Evolutionary conservation across 2,888 invertebrate genomes (phyloP), one percentile per base, ranked within the genome.

Genomic region (Iphiclides podalirius): DNA sequence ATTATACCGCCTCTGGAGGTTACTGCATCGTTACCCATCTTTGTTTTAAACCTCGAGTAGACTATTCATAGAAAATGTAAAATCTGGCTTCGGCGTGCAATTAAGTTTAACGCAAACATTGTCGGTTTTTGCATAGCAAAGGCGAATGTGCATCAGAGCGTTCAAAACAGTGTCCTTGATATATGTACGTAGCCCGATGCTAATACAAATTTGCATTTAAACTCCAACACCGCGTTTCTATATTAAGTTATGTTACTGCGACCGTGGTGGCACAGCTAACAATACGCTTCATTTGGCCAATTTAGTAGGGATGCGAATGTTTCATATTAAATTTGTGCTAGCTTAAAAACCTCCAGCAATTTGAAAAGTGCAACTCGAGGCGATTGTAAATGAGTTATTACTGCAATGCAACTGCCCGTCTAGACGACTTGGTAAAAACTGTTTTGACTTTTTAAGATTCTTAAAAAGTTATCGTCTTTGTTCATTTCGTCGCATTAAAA

Each of bases 131-230:
- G 33, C 38, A 38, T 26, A 20, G 15, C 33, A 38, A 48, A 48
- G 33, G 37, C 42, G 37, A 48, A 42, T 23, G 36, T 43, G 23
- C 15, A 31, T 13, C 12, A 33, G 23, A 33, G 42, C 42, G 36
- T 7, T 43, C 13, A 2, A 7, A 37, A 15, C 35, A 8, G 28
- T 17, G 31, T 15, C 41, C 16, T 17, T n/a, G 23, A 15, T 36
- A 14, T 47, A 14, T 41, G 15, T 14, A 47, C 15, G 13, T 20
- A 13, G 13, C 41, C 17, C 26, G 26, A 26, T 26, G 26, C 26
- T 26, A 9, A 26, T n/a, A n/a, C n/a, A 36, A 42, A 44, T 48
- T 48, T 42, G 15, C 31, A 48, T 48, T 31, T 20, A 3, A 6
- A 20, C 20, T 4, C 4, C 4, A 20, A 20, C 17, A 13, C 33